A percentile compares a stretch with the other conserved stretches of the same genome.
Conservation (phyloP, 1,140 invertebrate genomes). For the Acyrthosiphon pisum region DNA sequence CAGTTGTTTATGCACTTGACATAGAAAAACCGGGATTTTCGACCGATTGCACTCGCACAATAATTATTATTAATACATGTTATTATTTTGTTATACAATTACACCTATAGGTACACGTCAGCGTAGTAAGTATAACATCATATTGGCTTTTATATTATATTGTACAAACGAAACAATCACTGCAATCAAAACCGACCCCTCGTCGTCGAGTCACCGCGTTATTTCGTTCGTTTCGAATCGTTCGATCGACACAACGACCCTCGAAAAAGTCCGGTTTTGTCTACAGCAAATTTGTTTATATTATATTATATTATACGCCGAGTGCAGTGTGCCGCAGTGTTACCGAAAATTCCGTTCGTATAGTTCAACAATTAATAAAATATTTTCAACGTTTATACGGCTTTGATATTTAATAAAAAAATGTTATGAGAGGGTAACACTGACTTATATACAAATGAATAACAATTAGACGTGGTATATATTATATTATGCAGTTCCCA, state of each 20-base stretch:
- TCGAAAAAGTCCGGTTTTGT: neutral
- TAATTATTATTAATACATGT: neutral
- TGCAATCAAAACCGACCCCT: conserved; percentile 9
- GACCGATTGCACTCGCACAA: neutral
- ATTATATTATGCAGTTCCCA: conserved; percentile 20
- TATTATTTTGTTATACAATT: neutral
- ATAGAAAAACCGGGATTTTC: neutral
- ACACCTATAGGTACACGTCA: neutral
- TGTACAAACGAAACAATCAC: neutral
- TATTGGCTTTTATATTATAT: neutral
- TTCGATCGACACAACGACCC: neutral
- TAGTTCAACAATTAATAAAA: neutral
- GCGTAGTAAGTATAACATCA: neutral
- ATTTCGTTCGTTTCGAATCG: neutral
- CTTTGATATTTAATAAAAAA: neutral
- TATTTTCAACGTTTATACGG: neutral
- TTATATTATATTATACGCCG: neutral
- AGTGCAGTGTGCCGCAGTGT: neutral
- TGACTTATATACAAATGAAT: conserved; percentile 13
- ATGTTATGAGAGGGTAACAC: neutral
- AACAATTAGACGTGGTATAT: neutral
- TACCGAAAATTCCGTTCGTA: neutral
- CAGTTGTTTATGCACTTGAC: neutral
- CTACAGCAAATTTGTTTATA: no score
- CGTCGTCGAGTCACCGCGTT: neutral